Base-by-base conservation (phyloP, 2,113 vertebrate species). In the Malurus melanocephalus region DNA sequence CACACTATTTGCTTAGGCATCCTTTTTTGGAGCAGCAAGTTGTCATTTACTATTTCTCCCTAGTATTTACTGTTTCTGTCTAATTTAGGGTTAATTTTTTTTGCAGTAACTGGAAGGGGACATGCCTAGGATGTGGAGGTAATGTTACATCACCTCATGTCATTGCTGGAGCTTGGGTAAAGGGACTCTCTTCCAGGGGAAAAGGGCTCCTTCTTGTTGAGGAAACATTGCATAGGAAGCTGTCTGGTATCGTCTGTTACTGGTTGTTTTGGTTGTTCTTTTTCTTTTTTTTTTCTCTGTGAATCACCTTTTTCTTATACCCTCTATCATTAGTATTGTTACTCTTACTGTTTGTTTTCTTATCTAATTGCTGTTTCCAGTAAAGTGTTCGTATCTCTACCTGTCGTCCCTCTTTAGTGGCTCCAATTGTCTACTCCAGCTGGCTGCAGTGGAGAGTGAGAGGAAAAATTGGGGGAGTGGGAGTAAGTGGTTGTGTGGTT, bases 161-260 rank as follows among this genome's bases (percentile, higher is more conserved):
- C 33, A 27, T 45, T 71, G 30, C 40, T 62, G 33, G 11, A 4
- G 16, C 33, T 53, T 11, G 13, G 7, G 4, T 30, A 56, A 86
- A 49, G 26, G 4, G 17, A 64, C 24, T 24, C 12, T 53, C 13
- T 32, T 49, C 13, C 7, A 35, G 2, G 4, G 26, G 49, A 21
- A 43, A 62, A 7, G 16, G 2, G 16, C 8, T 64, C 16, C 42
- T 62, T 35, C 56, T 48, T 9, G 9, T 35, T 21, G 33, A 71
- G 26, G 56, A 71, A 56, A 64, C 0, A 0, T 42, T 1, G 0
- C 11, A 10, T 12, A 32, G 30, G 11, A 30, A 64, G 21, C 9
- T 4, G 2, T 49, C 6, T 0, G 0, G 3, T 35, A 32, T 16
- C 51, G 26, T 43, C 26, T 43, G 2, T 19, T 64, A 12, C 18